Base-by-base conservation (phyloP, 92 coral and sea anemone genomes). In the Epizoanthus stellaris region DNA sequence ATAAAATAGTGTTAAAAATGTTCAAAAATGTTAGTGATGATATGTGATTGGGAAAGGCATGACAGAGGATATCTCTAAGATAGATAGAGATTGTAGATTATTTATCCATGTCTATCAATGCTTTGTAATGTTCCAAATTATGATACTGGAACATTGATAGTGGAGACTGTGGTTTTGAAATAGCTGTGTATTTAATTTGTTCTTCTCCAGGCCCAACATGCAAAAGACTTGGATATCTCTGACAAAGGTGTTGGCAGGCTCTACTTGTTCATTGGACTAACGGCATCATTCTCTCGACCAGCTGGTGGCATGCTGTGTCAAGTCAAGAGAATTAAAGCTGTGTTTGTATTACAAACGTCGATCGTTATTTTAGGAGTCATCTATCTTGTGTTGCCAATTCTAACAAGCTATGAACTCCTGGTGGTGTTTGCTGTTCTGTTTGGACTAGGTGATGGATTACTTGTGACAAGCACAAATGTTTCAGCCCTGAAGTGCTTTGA, bases 141-240 rank as follows among this genome's bases (percentile, higher is more conserved):
- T 45, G 9, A 45, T 45, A 45, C 11, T 45, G 52, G 52, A 45
- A 45, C 7, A 45, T 45, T 45, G 8, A 45, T 45, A 45, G 52
- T 45, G 52, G 10, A 1, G 52, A 45, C 52, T 16, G 60, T 16
- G 60, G 11, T n/a, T 30, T 75, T 34, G 12, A 75, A 15, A 67
- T 10, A 57, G n/a, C 11, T 30, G 52, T 52, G 0, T 3, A 5
- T n/a, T n/a, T 23, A 23, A 23, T 15, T 25, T 13, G 2, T 54
- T 34, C 42, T 75, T 13, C 61, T 30, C 13, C 66, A 75, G 80
- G 80, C 80, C 59, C 80, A 75, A 57, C 80, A 75, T 54, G 80
- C 80, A 6, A 75, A 56, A 21, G 80, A 75, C 30, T 36, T 25
- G 16, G 80, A 67, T 38, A 30, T 75, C 61, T 12, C 66, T 30